A percentile compares a stretch with the other conserved stretches of the same genome.
Evolutionary conservation across 2,888 invertebrate genomes (phyloP).

Genomic region (Campoletis raptor): DNA sequence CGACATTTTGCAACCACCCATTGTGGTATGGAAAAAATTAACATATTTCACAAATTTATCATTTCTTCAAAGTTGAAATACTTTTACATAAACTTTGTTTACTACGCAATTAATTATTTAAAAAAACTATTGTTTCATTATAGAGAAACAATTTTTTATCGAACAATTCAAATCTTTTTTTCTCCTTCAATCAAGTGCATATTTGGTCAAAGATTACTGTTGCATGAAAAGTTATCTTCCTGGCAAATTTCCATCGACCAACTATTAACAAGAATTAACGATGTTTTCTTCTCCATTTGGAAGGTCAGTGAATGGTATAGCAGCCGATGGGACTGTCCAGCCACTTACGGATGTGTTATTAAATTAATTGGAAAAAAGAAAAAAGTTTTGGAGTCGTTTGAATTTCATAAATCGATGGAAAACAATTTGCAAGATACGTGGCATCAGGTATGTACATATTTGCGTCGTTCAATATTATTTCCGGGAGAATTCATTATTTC

Average conservation of each 20-base stretch:
- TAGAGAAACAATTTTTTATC: no score
- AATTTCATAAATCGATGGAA: constrained; percentile 61
- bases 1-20: constrained; percentile 86
- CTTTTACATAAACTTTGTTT: neutral
- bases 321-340: constrained; percentile 79
- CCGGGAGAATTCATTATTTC: neutral
- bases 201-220: no score
- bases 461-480: neutral
- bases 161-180: no score
- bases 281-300: neutral
- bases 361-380: constrained; percentile 70
- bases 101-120: no score
- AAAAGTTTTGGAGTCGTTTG: constrained; percentile 70
- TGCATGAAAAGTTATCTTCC: neutral
- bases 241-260: neutral
- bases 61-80: neutral
- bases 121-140: no score
- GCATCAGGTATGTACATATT: constrained; percentile 73
- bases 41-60: neutral
- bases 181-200: no score
- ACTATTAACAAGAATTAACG: neutral
- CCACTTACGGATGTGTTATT: constrained; percentile 73
- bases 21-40: constrained; percentile 81
- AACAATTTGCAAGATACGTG: constrained; percentile 76
- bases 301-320: constrained; percentile 81